Evolutionary conservation across 2,797 vertebrate genomes (phyloP).

Genomic region (Lycodopsis pacificus): DNA sequence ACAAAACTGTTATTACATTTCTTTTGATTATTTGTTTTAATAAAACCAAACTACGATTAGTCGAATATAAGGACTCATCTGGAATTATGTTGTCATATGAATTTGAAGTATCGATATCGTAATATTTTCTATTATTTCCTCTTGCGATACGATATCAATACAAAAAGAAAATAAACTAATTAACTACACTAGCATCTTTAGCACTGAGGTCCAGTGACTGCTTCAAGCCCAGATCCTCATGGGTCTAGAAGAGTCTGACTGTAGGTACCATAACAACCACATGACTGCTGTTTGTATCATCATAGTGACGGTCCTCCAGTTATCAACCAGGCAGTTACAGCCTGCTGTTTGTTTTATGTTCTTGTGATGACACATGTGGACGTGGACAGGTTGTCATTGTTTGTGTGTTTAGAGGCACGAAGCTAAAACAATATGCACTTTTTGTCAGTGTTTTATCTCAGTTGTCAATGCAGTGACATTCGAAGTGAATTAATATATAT

Average conservation of each 20-base stretch:
- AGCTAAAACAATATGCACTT: no score
- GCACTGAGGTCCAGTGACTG: not conserved
- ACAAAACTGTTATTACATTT: not conserved
- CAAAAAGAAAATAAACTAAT: no score
- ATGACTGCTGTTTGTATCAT: not conserved
- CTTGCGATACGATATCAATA: no score
- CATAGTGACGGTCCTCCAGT: not conserved
- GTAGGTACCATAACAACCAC: not conserved
- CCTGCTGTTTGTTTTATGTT: not conserved
- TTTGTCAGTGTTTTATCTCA: no score
- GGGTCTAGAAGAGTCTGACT: not conserved
- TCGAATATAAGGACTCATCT: not conserved
- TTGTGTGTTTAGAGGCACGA: no score
- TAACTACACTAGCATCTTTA: not conserved
- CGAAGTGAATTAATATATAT: no score
- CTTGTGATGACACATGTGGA: no score
- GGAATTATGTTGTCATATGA: not conserved
- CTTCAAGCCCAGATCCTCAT: not conserved
- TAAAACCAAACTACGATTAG: not conserved
- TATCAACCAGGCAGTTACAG: fast-evolving
- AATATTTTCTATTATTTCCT: no score
- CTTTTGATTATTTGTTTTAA: not conserved
- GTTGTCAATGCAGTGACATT: no score
- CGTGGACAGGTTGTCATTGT: no score
- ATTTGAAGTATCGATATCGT: no score